Evolutionary conservation across 1,140 invertebrate genomes (phyloP), one percentile per base, ranked within the genome.

Genomic region (Cydia splendana): DNA sequence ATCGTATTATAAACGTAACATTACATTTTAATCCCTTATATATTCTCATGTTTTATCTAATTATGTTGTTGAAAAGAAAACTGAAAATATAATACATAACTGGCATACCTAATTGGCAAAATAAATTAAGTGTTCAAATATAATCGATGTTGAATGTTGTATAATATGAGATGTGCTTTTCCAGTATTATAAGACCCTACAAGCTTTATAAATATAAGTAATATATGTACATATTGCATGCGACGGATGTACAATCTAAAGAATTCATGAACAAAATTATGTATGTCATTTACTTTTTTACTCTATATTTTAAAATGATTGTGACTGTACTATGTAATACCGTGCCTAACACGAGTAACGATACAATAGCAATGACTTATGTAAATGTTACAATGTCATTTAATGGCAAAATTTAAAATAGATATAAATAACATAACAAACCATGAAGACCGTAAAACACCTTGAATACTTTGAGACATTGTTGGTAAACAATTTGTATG

Each of bases 101-200:
- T 12, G 0, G 7, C 4, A 9, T 53, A 24, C 20, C 0, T 62
- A 24, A 24, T 62, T 24, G n/a, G n/a, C 20, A 12, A n/a, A 18
- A 10, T 62, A 7, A 13, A 62, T 62, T 3, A 42, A 71, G 67
- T 18, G 67, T 45, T 45, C 38, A 71, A 71, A 71, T 71, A 71
- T 20, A 18, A 38, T 71, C 12, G 13, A 48, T 53, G 74, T 75
- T 71, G n/a, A 6, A 15, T 75, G 74, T 57, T 20, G n/a, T 75
- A 45, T 13, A 42, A 13, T 48, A 20, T 24, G 45, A 75, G 24
- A 71, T 71, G 67, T 75, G 74, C 74, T 53, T 34, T 24, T 38
- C 75, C 62, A 76, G 75, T 62, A 76, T 65, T 20, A 57, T 65
- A 24, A 76, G 75, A 71, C 15, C 67, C 34, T 71, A 10, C 9